Base-by-base conservation (phyloP, 2,113 vertebrate species). In the Labrus mixtus region DNA sequence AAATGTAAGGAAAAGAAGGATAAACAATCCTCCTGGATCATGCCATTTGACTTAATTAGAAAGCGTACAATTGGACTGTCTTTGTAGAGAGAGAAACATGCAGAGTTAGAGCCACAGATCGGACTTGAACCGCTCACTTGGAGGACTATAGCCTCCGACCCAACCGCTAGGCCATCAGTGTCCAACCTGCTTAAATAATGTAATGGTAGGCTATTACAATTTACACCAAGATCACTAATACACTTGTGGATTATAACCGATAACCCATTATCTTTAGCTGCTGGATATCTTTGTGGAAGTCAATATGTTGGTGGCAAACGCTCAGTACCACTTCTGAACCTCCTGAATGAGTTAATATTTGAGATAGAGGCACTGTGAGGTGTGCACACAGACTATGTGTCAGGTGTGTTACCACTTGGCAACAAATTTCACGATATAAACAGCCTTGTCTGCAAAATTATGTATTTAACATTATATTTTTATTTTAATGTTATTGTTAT, bases 1-100 rank as follows among this genome's bases (percentile, higher is more conserved):
- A 80, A 58, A 10, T 68, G 68, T 87, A 50, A 60, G n/a, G 22
- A 76, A 71, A 68, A 74, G 61, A 56, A 77, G 68, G 64, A 77
- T 68, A 25, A 55, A 79, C 23, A 87, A 71, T 20, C 2, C 37
- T 20, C 6, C 65, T 19, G 11, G 36, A 70, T 74, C 39, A 25
- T 73, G 37, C 55, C n/a, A 76, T 74, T 88, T 77, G 1, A 73
- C 83, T 48, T 79, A 41, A 78, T 89, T 73, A 68, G n/a, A 78
- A 33, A 81, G 72, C 74, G n/a, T 13, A 75, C 58, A 69, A 25
- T 58, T 10, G 22, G 39, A 67, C 72, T 73, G 45, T 60, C 59
- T 71, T 79, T 81, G 73, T 0, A 81, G 29, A 33, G 29, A 25
- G 25, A 33, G 29, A 33, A 33, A 33, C 6, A 33, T 33, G 6